phyloP scores from a whole-genome alignment of 2,888 invertebrate species.

The Drosophila phalerata region DNA sequence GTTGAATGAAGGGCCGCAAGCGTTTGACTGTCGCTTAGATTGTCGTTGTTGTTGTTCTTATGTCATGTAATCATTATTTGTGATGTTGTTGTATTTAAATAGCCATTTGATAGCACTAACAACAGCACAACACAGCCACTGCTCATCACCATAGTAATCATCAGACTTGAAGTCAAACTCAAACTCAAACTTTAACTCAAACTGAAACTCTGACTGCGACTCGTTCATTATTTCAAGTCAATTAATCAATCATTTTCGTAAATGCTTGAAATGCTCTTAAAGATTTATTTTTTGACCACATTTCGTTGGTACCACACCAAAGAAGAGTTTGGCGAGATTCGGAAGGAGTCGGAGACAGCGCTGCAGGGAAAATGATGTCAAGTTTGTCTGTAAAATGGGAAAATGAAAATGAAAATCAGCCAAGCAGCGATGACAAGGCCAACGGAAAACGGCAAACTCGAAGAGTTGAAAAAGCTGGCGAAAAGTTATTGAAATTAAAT shows the following conservation, averaged over 20 bases:
- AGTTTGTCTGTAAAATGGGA: constrained; percentile 46
- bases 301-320: constrained; percentile 9
- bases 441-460: background rate
- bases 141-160: constrained; percentile 42
- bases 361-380: constrained; percentile 53
- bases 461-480: constrained; percentile 12
- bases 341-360: background rate
- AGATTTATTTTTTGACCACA: constrained; percentile 36
- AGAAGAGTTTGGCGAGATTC: background rate
- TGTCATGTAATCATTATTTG: constrained; percentile 69
- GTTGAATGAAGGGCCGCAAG: constrained; percentile 45
- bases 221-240: constrained; percentile 62
- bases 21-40: constrained; percentile 49
- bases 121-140: constrained; percentile 45
- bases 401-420: constrained; percentile 27
- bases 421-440: constrained; percentile 35
- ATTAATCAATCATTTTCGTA: constrained; percentile 79
- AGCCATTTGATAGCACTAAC: constrained; percentile 60
- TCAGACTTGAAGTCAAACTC: constrained; percentile 24
- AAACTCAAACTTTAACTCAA: background rate
- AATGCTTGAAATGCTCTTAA: constrained; percentile 56
- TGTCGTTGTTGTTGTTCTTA: constrained; percentile 50
- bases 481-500: constrained; percentile 34
- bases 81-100: constrained; percentile 66
- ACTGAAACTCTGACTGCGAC: constrained; percentile 12